These are phyloP conservation scores for Macrocentrus cingulum DNA, from an alignment of 1,140 invertebrate species.

Conservation along the genomic window DNA sequence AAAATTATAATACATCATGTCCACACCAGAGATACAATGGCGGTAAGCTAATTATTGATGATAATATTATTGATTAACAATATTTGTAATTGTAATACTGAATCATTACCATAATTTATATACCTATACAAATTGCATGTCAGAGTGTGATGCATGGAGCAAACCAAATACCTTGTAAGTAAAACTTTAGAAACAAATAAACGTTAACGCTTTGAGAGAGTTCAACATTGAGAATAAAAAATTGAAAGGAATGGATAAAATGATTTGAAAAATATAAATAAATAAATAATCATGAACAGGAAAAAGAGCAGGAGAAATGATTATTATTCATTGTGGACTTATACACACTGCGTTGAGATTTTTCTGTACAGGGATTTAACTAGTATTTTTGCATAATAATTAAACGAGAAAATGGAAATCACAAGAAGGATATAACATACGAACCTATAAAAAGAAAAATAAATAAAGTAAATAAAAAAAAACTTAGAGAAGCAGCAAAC, in stretches of 20 bases:
- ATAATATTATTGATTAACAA: conserved; percentile 49
- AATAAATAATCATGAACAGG: conserved; percentile 7
- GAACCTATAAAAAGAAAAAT: conserved; percentile 22
- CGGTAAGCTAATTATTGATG: conserved; percentile 38
- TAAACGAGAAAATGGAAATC: conserved; percentile 27
- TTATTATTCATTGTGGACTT: conserved; percentile 13
- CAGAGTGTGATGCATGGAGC: conserved; percentile 40
- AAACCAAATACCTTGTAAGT: conserved; percentile 57
- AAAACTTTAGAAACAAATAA: conserved; percentile 35
- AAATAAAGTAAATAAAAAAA: conserved; percentile 18
- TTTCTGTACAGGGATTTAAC: conserved; percentile 56
- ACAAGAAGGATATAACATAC: conserved; percentile 24
- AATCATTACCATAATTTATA: conserved; percentile 61
- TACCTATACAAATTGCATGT: conserved; percentile 47
- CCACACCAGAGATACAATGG: conserved; percentile 18
- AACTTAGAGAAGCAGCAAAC: conserved; percentile 6
- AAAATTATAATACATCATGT: conserved; percentile 1
- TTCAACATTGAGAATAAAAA: conserved; percentile 30
- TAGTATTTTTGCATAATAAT: conserved; percentile 56
- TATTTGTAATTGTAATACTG: conserved; percentile 52
- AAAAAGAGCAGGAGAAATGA: conserved; percentile 8
- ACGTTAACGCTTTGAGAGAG: conserved; percentile 40
- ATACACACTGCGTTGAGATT: conserved; percentile 36
- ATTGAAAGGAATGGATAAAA: conserved; percentile 13
- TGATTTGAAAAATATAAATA: conserved; percentile 19